Evolutionary conservation across 2,888 invertebrate genomes (phyloP).

Genomic region (Belgica antarctica): DNA sequence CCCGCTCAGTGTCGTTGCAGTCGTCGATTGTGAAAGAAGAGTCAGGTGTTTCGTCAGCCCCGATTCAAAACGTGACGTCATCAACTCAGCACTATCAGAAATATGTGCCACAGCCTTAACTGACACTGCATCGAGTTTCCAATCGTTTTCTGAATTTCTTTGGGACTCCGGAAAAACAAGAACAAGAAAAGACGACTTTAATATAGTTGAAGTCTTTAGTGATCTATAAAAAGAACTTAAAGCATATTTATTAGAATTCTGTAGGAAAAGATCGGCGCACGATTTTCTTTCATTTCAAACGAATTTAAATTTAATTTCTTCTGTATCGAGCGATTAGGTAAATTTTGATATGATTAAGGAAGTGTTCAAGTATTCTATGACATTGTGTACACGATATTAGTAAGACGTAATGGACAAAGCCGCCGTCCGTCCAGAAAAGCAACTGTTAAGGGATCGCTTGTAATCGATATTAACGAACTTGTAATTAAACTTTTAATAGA

Average conservation of each 20-base stretch:
- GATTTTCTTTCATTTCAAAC: constrained; percentile 2
- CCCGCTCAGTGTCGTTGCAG: constrained; percentile 26
- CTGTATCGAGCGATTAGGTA: no score
- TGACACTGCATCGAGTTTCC: not conserved
- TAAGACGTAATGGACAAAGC: no score
- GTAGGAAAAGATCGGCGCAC: no score
- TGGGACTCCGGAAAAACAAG: not conserved
- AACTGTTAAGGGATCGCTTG: no score
- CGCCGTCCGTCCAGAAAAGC: no score
- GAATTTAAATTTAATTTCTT: no score
- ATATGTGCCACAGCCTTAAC: constrained; percentile 36
- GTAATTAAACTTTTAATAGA: no score
- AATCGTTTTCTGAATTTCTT: not conserved
- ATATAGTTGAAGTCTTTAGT: not conserved
- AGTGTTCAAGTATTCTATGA: no score
- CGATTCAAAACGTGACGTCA: constrained; percentile 29
- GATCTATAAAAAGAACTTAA: constrained; percentile 6
- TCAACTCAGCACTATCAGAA: constrained; percentile 40
- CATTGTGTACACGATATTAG: no score
- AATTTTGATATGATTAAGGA: no score
- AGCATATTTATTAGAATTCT: not conserved
- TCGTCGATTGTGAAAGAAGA: constrained; percentile 29
- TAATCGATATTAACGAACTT: no score
- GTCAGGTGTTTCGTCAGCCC: constrained; percentile 2
- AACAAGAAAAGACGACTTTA: constrained; percentile 6